Base-by-base conservation (phyloP, 2,113 vertebrate genomes). In the Chamaetylas fuelleborni region DNA sequence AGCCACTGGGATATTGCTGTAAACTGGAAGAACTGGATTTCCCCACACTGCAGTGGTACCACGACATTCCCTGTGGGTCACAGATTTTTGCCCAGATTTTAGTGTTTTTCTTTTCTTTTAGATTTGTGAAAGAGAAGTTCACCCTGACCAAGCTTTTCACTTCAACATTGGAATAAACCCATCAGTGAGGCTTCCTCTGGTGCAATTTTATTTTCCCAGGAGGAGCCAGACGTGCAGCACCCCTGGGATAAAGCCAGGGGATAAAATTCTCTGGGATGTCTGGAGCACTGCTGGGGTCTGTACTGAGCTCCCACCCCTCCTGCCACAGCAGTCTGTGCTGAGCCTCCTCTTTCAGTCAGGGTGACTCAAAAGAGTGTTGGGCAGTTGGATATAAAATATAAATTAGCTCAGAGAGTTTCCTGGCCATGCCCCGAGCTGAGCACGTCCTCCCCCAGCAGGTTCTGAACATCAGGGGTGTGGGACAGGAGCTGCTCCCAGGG, bases 401-500 rank as follows among this genome's bases (percentile, higher is more conserved):
- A 70, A 51, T 9, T 1, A 70, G 70, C 31, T 65, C 50, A 28
- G 69, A 5, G 3, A 40, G 60, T 34, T 73, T 26, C 19, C 48
- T 50, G 48, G 48, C 48, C 14, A 9, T 26, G 25, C 14, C 48
- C 48, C 26, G 48, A 50, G 25, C 48, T 50, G 48, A 50, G 48
- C 48, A 48, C 12, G 22, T 48, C 23, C 47, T 48, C 47, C 47
- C 47, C 23, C 23, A 48, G 47, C 47, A 24, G 23, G 3, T 48
- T 24, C 47, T 48, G 47, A 48, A 24, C 47, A 24, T 24, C 47
- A 26, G 58, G 38, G 70, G 8, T 2, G 7, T 29, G 12, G 31
- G 6, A 1, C 22, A 43, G 47, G 74, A 40, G 64, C 25, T n/a
- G 5, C 72, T 43, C 2, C 4, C 0, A 1, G 7, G 56, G 23